These are phyloP conservation scores for Daktulosphaira vitifoliae DNA, from an alignment of 1,140 invertebrate species.

Conservation along the genomic window DNA sequence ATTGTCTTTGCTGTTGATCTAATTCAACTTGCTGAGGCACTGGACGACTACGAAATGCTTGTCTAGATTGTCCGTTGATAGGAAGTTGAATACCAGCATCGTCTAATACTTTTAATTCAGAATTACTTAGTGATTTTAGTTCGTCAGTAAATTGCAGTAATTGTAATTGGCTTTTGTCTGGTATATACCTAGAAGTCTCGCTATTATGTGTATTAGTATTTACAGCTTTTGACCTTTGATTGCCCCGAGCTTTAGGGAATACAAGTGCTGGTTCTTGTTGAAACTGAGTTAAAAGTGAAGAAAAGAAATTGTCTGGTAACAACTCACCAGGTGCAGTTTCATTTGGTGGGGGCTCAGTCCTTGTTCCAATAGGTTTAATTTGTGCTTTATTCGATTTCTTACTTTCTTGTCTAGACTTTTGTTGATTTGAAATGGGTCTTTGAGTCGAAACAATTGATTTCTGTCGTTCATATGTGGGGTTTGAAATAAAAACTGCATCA, in stretches of 20 bases:
- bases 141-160: slow-evolving; percentile 25
- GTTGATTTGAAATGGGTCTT: too few relatives aligned
- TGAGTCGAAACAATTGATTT: slow-evolving; percentile 17
- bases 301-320: slow-evolving; percentile 3
- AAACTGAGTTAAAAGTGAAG: neutral
- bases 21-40: slow-evolving; percentile 42
- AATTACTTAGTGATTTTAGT: slow-evolving; percentile 40
- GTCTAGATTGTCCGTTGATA: slow-evolving; percentile 39
- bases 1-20: slow-evolving; percentile 40
- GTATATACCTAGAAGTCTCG: neutral
- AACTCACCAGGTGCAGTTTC: neutral
- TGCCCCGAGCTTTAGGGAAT: neutral
- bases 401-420: slow-evolving; percentile 7
- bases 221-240: neutral
- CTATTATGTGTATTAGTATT: too few relatives aligned
- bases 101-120: slow-evolving; percentile 43
- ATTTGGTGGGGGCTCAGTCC: too few relatives aligned
- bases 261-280: neutral
- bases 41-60: slow-evolving; percentile 42
- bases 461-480: slow-evolving; percentile 12
- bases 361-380: neutral
- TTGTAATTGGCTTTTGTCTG: neutral
- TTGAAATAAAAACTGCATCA: slow-evolving; percentile 33
- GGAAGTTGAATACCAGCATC: slow-evolving; percentile 45
- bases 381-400: slow-evolving; percentile 17